Percentiles rank a stretch among this genome's conserved stretches.
Evolutionary conservation across 2,113 vertebrate genomes (phyloP).

Genomic region (Xiphias gladius): DNA sequence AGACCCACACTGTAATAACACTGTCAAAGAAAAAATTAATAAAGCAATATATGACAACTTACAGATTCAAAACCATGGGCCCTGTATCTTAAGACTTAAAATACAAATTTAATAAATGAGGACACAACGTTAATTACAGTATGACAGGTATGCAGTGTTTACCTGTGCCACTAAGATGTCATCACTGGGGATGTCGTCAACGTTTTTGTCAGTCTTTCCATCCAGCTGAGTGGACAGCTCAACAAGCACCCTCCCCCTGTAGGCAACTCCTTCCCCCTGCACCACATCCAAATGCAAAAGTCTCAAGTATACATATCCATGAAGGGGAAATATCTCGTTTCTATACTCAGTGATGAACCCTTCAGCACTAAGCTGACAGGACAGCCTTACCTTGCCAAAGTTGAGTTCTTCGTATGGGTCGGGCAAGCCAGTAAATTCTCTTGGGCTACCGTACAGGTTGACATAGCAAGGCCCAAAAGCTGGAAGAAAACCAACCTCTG

Average conservation of each 20-base stretch:
- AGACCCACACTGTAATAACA: not conserved
- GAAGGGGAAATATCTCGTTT: not conserved
- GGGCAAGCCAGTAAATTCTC: constrained; percentile 93
- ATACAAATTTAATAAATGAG: not conserved
- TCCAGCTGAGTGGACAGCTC: constrained; percentile 92
- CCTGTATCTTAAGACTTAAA: not conserved
- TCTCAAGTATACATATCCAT: not conserved
- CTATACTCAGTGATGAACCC: not conserved
- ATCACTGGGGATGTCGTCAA: constrained; percentile 91
- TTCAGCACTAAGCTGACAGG: not conserved
- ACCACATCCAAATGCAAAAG: constrained; percentile 35
- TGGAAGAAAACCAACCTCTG: constrained; percentile 93
- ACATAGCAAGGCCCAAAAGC: constrained; percentile 96
- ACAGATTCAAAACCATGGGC: not conserved
- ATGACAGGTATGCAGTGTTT: constrained; percentile 39
- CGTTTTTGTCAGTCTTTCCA: constrained; percentile 86
- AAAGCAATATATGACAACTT: not conserved
- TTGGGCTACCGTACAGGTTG: constrained; percentile 95
- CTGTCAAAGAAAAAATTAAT: not conserved
- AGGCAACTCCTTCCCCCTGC: constrained; percentile 95
- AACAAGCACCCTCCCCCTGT: constrained; percentile 93
- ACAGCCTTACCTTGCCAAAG: constrained; percentile 88
- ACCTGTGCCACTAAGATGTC: constrained; percentile 95
- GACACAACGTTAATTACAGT: not conserved
- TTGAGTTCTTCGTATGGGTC: constrained; percentile 97